phyloP scores from a whole-genome alignment of 2,797 vertebrate genomes.

The Lagothrix lagotricha region DNA sequence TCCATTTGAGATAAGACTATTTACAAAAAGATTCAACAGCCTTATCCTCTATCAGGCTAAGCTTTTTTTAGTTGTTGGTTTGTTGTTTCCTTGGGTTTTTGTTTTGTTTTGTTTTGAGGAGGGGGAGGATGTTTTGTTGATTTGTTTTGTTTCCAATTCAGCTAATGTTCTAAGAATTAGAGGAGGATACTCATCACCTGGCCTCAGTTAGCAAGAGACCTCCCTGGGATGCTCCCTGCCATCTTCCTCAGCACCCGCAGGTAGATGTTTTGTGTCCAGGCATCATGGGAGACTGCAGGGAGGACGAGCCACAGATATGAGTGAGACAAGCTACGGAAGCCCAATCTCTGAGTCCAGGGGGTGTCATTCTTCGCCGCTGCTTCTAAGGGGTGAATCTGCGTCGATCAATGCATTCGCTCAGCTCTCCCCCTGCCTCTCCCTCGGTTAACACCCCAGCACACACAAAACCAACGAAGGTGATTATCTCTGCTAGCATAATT shows the following conservation, averaged over 20 bases:
- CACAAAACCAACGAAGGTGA: conserved; percentile 92
- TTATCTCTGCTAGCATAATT: conserved; percentile 97
- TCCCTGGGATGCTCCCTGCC: conserved; percentile 47
- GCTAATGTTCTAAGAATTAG: conserved; percentile 46
- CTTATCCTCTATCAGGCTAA: background rate
- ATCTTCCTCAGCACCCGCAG: conserved; percentile 31
- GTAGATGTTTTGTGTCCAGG: conserved; percentile 46
- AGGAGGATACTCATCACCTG: background rate
- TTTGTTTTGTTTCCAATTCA: conserved; percentile 61
- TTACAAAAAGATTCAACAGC: background rate
- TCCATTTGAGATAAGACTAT: background rate
- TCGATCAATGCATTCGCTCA: conserved; percentile 83
- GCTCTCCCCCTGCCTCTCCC: conserved; percentile 82
- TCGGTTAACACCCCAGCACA: conserved; percentile 89
- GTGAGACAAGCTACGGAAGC: background rate
- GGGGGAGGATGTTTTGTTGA: background rate
- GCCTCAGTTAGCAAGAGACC: conserved; percentile 57
- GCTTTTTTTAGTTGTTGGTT: background rate
- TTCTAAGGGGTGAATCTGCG: conserved; percentile 75
- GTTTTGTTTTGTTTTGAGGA: background rate
- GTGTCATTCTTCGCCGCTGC: conserved; percentile 12
- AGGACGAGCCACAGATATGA: background rate
- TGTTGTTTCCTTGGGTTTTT: background rate
- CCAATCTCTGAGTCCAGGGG: conserved; percentile 24
- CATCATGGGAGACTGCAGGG: conserved; percentile 1